Base-by-base conservation (phyloP, 1,140 invertebrate genomes). In the Pentalonia nigronervosa region DNA sequence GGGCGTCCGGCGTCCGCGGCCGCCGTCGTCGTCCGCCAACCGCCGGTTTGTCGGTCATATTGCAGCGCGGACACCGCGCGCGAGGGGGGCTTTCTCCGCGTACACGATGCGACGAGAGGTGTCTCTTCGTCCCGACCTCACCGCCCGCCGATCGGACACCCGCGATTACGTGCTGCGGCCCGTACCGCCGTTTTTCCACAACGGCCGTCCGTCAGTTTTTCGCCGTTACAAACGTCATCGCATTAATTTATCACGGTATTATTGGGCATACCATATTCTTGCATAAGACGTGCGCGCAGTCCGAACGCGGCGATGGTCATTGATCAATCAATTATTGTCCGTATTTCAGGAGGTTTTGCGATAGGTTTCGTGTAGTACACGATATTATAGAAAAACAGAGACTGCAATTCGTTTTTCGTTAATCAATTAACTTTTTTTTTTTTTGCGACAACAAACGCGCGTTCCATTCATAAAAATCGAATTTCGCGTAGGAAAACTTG, bases 1-100 rank as follows among this genome's bases (percentile, higher is more conserved):
- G 7, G 23, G 20, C 91, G 91, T 50, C 50, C 34, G 76, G 23
- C 25, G 48, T 84, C 91, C 81, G 47, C n/a, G 36, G 81, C 48
- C 47, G n/a, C 0, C 91, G 17, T 11, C n/a, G 47, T 36, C 48
- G 91, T 47, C 81, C 91, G n/a, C 48, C 91, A 93, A 81, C n/a
- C 67, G 76, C 91, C 48, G 17, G 91, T 93, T 93, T 93, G 91
- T 93, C 91, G 21, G 91, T 93, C 91, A 93, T 93, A 93, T 84
- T 93, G 89, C 89, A 41, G 89, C 89, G 84, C 30, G 91, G 91
- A 30, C 81, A 41, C 90, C 76, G 45, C 91, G 67, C 45, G 90
- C 91, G 67, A n/a, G 47, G 76, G 60, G 91, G 91, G 91, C 91
- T 93, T 93, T 93, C 91, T 86, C 76, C 81, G 81, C 23, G 88